Evolutionary conservation across 2,113 vertebrate genomes (phyloP).

Genomic region (Typhlomys cinereus): DNA sequence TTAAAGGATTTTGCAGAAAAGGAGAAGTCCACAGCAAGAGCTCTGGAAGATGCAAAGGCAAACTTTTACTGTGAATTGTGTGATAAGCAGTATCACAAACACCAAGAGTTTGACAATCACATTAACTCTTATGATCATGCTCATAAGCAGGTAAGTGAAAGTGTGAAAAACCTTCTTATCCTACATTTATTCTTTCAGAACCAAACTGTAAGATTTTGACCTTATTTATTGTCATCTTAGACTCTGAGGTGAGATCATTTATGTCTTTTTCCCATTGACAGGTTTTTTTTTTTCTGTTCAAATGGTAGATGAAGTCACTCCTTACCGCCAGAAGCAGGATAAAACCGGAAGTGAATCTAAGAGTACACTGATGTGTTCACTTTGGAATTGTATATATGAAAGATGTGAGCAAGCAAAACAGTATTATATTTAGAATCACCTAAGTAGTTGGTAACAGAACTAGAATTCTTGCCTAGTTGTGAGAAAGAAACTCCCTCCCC

Average conservation of each 20-base stretch:
- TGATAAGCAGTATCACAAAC: constrained; percentile 99
- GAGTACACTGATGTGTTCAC: neutral
- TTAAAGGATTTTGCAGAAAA: constrained; percentile 93
- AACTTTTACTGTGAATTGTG: constrained; percentile 99
- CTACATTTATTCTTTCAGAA: neutral
- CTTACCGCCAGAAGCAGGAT: neutral
- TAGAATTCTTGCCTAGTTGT: neutral
- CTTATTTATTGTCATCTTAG: constrained; percentile 30
- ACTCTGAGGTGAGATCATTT: neutral
- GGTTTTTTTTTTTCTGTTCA: constrained; percentile 7
- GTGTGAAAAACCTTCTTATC: neutral
- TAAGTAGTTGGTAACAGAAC: neutral
- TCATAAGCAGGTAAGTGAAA: constrained; percentile 96
- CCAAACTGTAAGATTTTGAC: neutral
- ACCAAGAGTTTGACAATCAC: constrained; percentile 99
- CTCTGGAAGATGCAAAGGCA: constrained; percentile 95
- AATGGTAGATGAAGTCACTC: constrained; percentile 5
- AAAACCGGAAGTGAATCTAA: neutral
- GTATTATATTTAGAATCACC: neutral
- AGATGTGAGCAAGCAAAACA: neutral
- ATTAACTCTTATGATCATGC: constrained; percentile 99
- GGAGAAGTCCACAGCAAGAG: constrained; percentile 91
- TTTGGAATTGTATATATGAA: neutral
- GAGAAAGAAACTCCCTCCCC: neutral
- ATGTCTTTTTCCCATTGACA: neutral